phyloP scores from a whole-genome alignment of 2,888 invertebrate species.

The Reticulitermes lucifugus region DNA sequence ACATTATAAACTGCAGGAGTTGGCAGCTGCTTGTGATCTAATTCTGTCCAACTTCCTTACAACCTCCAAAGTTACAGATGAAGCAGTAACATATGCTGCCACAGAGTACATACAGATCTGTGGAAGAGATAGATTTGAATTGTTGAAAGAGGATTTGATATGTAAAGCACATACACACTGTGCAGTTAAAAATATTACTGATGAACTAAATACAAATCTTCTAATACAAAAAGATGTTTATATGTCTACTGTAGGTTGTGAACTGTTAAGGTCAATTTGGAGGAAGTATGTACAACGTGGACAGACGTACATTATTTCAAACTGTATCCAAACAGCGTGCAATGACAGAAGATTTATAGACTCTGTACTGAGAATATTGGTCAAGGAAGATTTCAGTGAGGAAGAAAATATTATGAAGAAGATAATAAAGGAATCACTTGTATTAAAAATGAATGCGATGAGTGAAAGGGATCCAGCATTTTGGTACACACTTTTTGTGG shows the following conservation, averaged over 20 bases:
- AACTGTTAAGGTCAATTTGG: not conserved
- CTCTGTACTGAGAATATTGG: conserved; percentile 24
- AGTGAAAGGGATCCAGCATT: conserved; percentile 59
- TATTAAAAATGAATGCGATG: conserved; percentile 60
- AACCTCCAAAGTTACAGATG: conserved; percentile 58
- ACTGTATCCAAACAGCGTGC: conserved; percentile 59
- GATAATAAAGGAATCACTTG: conserved; percentile 58
- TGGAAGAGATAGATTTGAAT: conserved; percentile 63
- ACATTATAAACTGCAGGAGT: conserved; percentile 57
- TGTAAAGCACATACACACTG: not conserved
- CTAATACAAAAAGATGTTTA: not conserved
- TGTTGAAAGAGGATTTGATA: conserved; percentile 60
- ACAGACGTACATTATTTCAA: conserved; percentile 54
- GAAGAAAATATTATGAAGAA: conserved; percentile 56
- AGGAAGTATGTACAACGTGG: not conserved
- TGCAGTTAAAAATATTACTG: conserved; percentile 9
- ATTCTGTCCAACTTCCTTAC: conserved; percentile 64
- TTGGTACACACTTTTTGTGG: conserved; percentile 60
- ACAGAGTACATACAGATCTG: conserved; percentile 63
- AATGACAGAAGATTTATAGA: conserved; percentile 56
- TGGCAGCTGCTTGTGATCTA: conserved; percentile 64
- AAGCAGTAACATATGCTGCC: conserved; percentile 63
- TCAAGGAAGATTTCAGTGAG: conserved; percentile 53
- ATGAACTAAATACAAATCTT: not conserved
- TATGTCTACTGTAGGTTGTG: not conserved